Percentiles rank a stretch among this genome's conserved stretches.
These are phyloP conservation scores for Galeruca laticollis DNA, from an alignment of 2,888 invertebrate species.

Conservation along the genomic window DNA sequence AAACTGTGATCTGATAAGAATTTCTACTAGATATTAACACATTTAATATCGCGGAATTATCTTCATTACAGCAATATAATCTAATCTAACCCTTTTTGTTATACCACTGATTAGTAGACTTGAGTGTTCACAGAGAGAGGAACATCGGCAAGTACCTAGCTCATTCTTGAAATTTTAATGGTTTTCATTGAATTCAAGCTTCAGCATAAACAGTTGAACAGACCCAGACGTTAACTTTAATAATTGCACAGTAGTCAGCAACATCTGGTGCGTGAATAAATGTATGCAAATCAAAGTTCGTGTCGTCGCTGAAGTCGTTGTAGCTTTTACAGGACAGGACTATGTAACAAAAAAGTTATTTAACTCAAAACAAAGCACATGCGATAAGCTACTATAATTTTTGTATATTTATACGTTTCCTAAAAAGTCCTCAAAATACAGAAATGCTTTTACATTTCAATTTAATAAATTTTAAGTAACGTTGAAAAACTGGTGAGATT, in stretches of 20 bases:
- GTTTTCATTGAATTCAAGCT: slow-evolving; percentile 27
- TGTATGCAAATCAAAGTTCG: slow-evolving; percentile 53
- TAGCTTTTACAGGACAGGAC: slow-evolving; percentile 11
- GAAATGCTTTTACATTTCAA: too few species aligned
- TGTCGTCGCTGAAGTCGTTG: slow-evolving; percentile 21
- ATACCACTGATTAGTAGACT: not conserved
- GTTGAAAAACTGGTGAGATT: too few species aligned
- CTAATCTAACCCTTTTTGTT: not conserved
- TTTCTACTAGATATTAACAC: too few species aligned
- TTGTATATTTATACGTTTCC: not conserved
- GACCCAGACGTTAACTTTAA: slow-evolving; percentile 38
- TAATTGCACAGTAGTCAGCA: slow-evolving; percentile 42
- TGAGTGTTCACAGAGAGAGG: not conserved
- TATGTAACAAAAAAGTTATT: not conserved
- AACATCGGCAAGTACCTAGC: not conserved
- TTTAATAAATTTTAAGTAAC: too few species aligned
- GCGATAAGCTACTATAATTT: not conserved
- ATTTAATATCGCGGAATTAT: not conserved
- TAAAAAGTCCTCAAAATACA: too few species aligned
- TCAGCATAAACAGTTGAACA: slow-evolving; percentile 18
- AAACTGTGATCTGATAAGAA: too few species aligned
- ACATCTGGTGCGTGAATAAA: slow-evolving; percentile 48
- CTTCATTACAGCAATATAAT: not conserved
- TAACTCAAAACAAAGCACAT: not conserved
- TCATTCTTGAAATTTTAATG: slow-evolving; percentile 26